A percentile compares a stretch with the other conserved stretches of the same genome.
These are phyloP conservation scores for Drepanosiphum platanoidis DNA, from an alignment of 2,888 invertebrate species.

Conservation along the genomic window DNA sequence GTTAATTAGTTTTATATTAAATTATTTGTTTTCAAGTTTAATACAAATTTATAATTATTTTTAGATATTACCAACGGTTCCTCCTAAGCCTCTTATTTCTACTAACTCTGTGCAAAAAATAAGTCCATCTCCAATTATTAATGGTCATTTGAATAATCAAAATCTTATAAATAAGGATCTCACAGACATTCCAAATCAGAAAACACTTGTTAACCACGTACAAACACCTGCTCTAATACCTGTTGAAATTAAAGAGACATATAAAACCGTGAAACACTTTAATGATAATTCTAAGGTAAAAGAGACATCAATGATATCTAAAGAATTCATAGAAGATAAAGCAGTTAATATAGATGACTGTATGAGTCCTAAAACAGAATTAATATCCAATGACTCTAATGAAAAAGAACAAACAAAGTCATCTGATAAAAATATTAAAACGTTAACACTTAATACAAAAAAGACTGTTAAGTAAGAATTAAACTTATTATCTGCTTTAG, in stretches of 20 bases:
- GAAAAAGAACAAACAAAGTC: conserved; percentile 34
- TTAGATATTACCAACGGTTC: conserved; percentile 57
- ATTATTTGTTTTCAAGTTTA: conserved; percentile 3
- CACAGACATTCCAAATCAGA: conserved; percentile 36
- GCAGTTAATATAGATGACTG: background rate
- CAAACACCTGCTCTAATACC: background rate
- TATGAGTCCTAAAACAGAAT: conserved; percentile 1
- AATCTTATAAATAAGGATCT: conserved; percentile 31
- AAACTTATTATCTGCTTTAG: background rate
- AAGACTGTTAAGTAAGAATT: conserved; percentile 28
- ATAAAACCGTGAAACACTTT: conserved; percentile 9
- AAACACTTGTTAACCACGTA: background rate
- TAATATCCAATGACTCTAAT: conserved; percentile 8
- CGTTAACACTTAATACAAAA: conserved; percentile 3
- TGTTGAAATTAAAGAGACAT: conserved; percentile 36
- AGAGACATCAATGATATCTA: conserved; percentile 1
- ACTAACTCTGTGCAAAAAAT: conserved; percentile 24
- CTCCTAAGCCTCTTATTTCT: conserved; percentile 43
- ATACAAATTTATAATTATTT: background rate
- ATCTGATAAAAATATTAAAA: conserved; percentile 13
- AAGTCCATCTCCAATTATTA: conserved; percentile 10
- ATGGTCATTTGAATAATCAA: conserved; percentile 32
- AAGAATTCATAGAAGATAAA: conserved; percentile 10
- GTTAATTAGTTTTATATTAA: background rate
- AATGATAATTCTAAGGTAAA: conserved; percentile 26